Conservation (phyloP, 2,888 invertebrate genomes). For the Sepiola atlantica region DNA sequence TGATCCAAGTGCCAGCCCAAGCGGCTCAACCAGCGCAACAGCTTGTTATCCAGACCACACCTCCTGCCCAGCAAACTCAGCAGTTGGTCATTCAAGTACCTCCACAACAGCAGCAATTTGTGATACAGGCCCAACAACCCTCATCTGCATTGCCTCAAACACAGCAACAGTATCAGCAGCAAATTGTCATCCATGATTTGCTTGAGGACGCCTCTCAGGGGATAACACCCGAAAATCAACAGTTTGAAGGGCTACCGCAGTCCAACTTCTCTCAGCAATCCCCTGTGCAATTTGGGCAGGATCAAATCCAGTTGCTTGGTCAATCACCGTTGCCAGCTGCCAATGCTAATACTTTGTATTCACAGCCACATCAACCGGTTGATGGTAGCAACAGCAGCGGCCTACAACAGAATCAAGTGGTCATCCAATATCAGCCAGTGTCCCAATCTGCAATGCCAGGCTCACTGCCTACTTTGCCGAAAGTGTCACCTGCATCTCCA, state of each 20-base stretch:
- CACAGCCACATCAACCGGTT: slow-evolving; percentile 35
- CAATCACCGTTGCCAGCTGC: not conserved
- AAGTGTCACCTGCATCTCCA: slow-evolving; percentile 42
- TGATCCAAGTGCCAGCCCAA: slow-evolving; percentile 50
- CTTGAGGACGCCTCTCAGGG: slow-evolving; percentile 52
- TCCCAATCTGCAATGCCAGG: not conserved
- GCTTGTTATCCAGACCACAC: slow-evolving; percentile 40
- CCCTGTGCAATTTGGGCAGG: not conserved
- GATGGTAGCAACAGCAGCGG: not conserved
- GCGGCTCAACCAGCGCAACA: slow-evolving; percentile 49
- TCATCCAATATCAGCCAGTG: slow-evolving; percentile 39
- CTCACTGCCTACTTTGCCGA: slow-evolving; percentile 5
- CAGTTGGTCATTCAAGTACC: slow-evolving; percentile 48
- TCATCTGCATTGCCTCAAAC: slow-evolving; percentile 48
- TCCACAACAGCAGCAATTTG: slow-evolving; percentile 49
- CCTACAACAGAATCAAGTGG: slow-evolving; percentile 42
- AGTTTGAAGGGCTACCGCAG: slow-evolving; percentile 50
- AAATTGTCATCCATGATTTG: slow-evolving; percentile 52
- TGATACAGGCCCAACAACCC: slow-evolving; percentile 48
- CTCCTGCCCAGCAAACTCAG: slow-evolving; percentile 50
- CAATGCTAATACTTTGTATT: not conserved
- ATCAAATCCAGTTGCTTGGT: slow-evolving; percentile 13
- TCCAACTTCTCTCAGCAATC: slow-evolving; percentile 36
- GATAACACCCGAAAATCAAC: slow-evolving; percentile 48
- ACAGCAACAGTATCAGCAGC: slow-evolving; percentile 48